phyloP scores from a whole-genome alignment of 2,113 vertebrate genomes.

The Leuciscus idus region DNA sequence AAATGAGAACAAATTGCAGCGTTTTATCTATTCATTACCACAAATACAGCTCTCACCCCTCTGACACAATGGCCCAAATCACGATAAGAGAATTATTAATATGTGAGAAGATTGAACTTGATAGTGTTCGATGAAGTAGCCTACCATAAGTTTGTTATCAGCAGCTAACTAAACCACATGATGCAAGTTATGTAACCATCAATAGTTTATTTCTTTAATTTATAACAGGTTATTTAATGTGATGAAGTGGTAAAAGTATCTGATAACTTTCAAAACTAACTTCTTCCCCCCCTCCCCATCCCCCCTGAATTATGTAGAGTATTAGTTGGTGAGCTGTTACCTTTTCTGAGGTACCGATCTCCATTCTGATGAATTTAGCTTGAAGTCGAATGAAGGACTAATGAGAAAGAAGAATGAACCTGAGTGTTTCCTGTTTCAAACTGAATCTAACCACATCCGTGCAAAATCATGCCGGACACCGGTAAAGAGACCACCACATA shows the following conservation, averaged over 20 bases:
- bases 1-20: not conserved
- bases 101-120: not conserved
- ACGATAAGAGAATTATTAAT: not conserved
- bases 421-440: constrained; percentile 59
- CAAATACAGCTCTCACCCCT: not conserved
- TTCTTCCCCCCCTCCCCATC: too few relatives aligned
- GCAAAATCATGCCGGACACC: constrained; percentile 40
- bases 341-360: not conserved
- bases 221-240: not conserved
- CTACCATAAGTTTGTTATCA: not conserved
- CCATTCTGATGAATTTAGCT: constrained; percentile 2
- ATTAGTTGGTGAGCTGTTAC: constrained; percentile 19
- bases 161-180: not conserved
- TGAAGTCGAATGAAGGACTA: not conserved
- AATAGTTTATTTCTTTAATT: not conserved
- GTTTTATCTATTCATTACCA: not conserved
- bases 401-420: constrained; percentile 10
- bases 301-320: not conserved
- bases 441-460: constrained; percentile 54
- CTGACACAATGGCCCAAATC: not conserved
- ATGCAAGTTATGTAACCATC: not conserved
- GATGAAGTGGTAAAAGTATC: not conserved
- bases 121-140: not conserved
- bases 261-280: not conserved
- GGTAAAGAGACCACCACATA: constrained; percentile 52